These are phyloP conservation scores for Phyllotreta cruciferae DNA, from an alignment of 2,888 invertebrate genomes.

Conservation along the genomic window DNA sequence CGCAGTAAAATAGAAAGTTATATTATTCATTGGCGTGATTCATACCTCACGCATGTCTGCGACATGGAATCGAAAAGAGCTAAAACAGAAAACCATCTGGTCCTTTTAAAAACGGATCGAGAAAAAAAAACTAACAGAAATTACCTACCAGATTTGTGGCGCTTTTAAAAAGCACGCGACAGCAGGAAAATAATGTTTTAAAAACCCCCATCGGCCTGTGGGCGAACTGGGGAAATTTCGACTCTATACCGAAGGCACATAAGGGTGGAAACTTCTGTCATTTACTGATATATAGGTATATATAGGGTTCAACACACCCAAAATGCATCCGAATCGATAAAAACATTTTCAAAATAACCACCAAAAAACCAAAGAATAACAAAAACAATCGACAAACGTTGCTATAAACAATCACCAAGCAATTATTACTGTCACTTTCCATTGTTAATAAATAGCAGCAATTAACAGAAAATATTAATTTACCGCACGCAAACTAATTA, in stretches of 20 bases:
- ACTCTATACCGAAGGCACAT: constrained; percentile 44
- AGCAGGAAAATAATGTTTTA: constrained; percentile 35
- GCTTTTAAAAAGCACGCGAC: constrained; percentile 34
- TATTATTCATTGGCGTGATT: no score
- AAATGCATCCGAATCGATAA: constrained; percentile 55
- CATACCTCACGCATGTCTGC: no score
- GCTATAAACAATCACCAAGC: constrained; percentile 31
- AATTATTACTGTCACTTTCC: constrained; percentile 25
- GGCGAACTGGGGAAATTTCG: constrained; percentile 40
- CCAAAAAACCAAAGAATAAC: constrained; percentile 26
- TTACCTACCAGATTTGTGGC: not conserved
- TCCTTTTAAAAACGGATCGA: constrained; percentile 6
- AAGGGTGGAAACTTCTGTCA: constrained; percentile 46
- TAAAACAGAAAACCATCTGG: no score
- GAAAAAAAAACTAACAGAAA: constrained; percentile 26
- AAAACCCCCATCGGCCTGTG: constrained; percentile 5
- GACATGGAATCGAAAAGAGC: no score
- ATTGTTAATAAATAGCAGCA: constrained; percentile 19
- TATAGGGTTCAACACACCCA: constrained; percentile 57
- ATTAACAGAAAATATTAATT: constrained; percentile 6
- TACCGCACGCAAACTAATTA: not conserved
- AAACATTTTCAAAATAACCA: constrained; percentile 45
- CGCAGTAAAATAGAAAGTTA: no score
- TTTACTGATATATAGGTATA: constrained; percentile 35
- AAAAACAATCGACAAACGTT: constrained; percentile 22